Conservation (phyloP, 2,113 vertebrate genomes). For the Anarhynchus alexandrinus region DNA sequence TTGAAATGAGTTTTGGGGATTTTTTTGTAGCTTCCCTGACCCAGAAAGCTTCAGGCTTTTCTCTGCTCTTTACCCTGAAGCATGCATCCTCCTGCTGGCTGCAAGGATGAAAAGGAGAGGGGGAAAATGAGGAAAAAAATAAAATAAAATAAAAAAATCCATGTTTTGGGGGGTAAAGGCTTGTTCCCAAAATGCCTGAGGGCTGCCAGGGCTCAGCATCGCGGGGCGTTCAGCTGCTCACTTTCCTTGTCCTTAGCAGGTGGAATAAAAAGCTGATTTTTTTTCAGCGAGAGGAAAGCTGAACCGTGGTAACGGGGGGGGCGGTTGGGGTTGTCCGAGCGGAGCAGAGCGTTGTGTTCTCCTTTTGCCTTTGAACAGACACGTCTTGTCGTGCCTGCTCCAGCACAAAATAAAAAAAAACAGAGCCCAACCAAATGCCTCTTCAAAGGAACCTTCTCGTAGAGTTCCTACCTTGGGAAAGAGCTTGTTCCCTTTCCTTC, state of each 20-base stretch:
- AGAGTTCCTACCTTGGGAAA: background rate
- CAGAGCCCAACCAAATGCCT: background rate
- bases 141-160: background rate
- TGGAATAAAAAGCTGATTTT: background rate
- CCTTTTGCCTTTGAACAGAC: background rate
- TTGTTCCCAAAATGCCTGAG: background rate
- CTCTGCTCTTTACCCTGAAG: background rate
- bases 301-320: fast-evolving
- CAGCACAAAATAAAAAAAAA: background rate
- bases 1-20: background rate
- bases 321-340: background rate
- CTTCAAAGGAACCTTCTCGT: background rate
- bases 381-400: background rate
- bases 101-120: background rate
- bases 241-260: background rate
- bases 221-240: fast-evolving
- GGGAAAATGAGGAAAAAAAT: background rate
- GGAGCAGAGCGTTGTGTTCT: background rate
- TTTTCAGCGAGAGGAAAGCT: background rate
- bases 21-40: background rate
- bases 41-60: background rate
- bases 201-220: background rate
- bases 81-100: background rate
- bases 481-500: background rate
- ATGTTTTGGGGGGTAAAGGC: background rate